These are phyloP conservation scores for Charadrius vociferus DNA, from an alignment of 2,113 vertebrate species.

Conservation along the genomic window DNA sequence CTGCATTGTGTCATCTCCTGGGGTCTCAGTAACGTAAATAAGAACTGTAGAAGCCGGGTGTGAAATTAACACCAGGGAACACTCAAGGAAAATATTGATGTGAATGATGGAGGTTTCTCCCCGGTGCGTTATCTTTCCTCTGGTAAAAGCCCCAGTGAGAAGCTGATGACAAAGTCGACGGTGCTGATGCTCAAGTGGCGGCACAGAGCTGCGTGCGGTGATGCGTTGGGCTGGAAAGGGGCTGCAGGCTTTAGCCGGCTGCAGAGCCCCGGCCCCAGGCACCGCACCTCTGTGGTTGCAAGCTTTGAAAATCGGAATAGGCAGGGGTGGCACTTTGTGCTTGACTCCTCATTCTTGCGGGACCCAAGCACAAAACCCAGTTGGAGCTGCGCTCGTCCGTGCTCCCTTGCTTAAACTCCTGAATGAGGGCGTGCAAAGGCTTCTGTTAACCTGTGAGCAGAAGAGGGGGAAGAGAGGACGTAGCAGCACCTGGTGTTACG, in stretches of 20 bases:
- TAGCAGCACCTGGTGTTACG: too few relatives aligned
- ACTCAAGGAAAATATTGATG: neutral
- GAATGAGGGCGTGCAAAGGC: too few relatives aligned
- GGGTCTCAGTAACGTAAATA: neutral
- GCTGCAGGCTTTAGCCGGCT: neutral
- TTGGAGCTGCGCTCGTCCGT: rapidly evolving
- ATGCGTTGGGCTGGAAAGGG: neutral
- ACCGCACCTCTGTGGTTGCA: neutral
- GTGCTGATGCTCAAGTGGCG: neutral
- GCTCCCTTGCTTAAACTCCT: neutral
- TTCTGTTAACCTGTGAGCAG: too few relatives aligned
- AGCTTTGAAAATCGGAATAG: neutral
- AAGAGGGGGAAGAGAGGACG: too few relatives aligned
- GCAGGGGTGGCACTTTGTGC: neutral
- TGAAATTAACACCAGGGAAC: neutral
- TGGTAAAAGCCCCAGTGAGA: neutral
- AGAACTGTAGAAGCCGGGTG: neutral
- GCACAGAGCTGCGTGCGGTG: neutral
- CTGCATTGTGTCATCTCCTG: neutral
- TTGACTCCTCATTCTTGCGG: rapidly evolving
- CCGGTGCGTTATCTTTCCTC: too few relatives aligned
- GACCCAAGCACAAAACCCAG: neutral
- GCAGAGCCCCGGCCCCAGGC: neutral
- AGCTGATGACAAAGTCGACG: neutral
- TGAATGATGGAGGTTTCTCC: neutral